A percentile compares a stretch with the other conserved stretches of the same genome.
Evolutionary conservation across 92 coral and sea anemone genomes (phyloP).

Genomic region (Bergia puertoricense): DNA sequence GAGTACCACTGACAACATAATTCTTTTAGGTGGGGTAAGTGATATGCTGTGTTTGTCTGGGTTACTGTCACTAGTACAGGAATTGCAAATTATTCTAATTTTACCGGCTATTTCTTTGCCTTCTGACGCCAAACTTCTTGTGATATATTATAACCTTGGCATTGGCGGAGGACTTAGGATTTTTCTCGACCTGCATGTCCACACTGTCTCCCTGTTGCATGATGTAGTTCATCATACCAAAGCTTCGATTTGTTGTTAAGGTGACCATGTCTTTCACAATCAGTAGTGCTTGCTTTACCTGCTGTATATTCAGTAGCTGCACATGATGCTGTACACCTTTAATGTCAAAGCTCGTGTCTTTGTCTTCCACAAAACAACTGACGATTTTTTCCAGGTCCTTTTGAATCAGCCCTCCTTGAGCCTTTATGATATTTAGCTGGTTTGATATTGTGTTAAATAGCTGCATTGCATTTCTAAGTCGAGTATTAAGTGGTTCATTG

Average conservation of each 20-base stretch:
- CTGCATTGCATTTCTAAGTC: constrained; percentile 73
- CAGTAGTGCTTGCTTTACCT: constrained; percentile 87
- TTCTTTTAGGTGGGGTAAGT: too few species aligned
- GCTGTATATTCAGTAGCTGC: constrained; percentile 84
- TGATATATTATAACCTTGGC: constrained; percentile 90
- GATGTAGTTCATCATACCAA: constrained; percentile 86
- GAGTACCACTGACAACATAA: too few species aligned
- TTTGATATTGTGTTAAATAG: constrained; percentile 75
- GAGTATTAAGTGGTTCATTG: constrained; percentile 66
- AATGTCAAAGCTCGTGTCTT: constrained; percentile 64
- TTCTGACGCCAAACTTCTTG: constrained; percentile 67
- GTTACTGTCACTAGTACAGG: too few species aligned
- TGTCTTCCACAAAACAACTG: constrained; percentile 60
- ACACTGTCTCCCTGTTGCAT: constrained; percentile 94
- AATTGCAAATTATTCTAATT: background rate
- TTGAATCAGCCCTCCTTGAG: constrained; percentile 71
- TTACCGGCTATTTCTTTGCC: constrained; percentile 52
- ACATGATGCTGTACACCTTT: constrained; percentile 77
- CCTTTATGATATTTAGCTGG: constrained; percentile 73
- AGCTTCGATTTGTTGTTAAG: constrained; percentile 64
- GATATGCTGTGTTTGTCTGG: background rate
- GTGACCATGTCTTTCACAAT: constrained; percentile 84
- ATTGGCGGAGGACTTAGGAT: constrained; percentile 62
- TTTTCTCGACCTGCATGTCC: constrained; percentile 82
- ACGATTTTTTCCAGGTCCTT: constrained; percentile 75